A percentile compares a stretch with the other conserved stretches of the same genome.
These are phyloP conservation scores for Trichosurus vulpecula DNA, from an alignment of 2,797 vertebrate species.

Conservation along the genomic window DNA sequence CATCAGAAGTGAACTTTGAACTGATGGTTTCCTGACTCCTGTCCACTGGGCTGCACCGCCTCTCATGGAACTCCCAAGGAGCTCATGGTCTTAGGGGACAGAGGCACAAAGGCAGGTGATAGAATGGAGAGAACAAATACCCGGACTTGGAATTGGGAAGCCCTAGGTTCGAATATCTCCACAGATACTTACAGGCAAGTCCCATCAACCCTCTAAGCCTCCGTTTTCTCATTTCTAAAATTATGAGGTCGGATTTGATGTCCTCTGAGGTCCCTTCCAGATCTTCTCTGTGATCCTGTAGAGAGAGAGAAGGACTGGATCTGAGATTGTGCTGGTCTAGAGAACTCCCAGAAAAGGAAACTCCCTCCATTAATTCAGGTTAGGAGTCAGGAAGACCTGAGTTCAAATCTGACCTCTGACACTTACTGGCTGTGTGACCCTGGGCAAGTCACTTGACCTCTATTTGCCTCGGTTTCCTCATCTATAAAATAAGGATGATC, in stretches of 20 bases:
- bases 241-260: not conserved
- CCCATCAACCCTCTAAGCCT: not conserved
- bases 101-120: not conserved
- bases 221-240: not conserved
- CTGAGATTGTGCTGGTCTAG: not conserved
- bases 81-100: not conserved
- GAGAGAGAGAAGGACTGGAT: not conserved
- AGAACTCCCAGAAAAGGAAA: not conserved
- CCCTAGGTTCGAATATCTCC: not conserved
- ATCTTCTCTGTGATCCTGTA: too few species aligned
- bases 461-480: not conserved
- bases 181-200: not conserved
- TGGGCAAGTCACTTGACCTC: not conserved
- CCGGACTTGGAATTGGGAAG: not conserved
- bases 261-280: not conserved
- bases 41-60: not conserved
- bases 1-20: not conserved
- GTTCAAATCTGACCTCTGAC: not conserved
- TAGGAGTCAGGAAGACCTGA: not conserved
- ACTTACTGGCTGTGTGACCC: not conserved
- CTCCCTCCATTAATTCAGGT: not conserved
- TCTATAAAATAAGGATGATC: not conserved
- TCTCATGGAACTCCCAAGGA: not conserved
- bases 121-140: not conserved
- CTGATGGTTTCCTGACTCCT: not conserved